These are phyloP conservation scores for Phacellophora camtschatica DNA, from an alignment of 30 jellyfish, hydroid and myxozoan species.

Conservation along the genomic window DNA sequence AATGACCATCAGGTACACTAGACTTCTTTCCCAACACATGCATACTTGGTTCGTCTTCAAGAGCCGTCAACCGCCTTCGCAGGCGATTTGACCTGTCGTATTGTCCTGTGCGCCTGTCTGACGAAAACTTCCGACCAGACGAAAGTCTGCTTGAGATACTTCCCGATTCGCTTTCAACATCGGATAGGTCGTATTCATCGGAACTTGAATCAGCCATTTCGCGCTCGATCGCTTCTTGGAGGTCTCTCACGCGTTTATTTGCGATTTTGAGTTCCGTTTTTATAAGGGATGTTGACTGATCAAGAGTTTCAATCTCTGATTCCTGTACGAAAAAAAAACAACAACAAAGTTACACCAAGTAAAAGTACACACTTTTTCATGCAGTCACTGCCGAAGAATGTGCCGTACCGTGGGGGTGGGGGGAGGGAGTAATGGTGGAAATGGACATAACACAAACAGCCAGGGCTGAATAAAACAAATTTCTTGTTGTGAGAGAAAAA, in stretches of 20 bases:
- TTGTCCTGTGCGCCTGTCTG: conserved; percentile 62
- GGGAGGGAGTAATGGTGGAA: too few relatives aligned
- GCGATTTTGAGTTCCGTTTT: conserved; percentile 80
- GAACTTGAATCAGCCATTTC: conserved; percentile 81
- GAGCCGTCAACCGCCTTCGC: conserved; percentile 63
- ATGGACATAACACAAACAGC: too few relatives aligned
- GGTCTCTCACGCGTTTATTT: conserved; percentile 86
- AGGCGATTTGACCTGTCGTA: conserved; percentile 66
- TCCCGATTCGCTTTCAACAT: conserved; percentile 55
- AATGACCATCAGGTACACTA: conserved; percentile 2
- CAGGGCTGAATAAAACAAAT: too few relatives aligned
- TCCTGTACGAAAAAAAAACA: conserved; percentile 78
- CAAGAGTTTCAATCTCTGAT: conserved; percentile 65
- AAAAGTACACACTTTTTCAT: too few relatives aligned
- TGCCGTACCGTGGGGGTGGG: too few relatives aligned
- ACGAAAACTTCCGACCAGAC: conserved; percentile 25
- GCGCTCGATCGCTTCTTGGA: conserved; percentile 90
- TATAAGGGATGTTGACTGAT: conserved; percentile 62
- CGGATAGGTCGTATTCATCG: conserved; percentile 72
- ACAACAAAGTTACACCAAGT: too few relatives aligned
- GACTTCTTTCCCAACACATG: conserved; percentile 22
- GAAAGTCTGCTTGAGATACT: conserved; percentile 59
- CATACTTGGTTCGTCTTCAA: conserved; percentile 55
- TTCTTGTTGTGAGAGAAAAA: too few relatives aligned
- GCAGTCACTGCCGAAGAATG: too few relatives aligned